These are phyloP conservation scores for Coranthus polyacanthus DNA, from an alignment of 2,797 vertebrate genomes.

Conservation along the genomic window DNA sequence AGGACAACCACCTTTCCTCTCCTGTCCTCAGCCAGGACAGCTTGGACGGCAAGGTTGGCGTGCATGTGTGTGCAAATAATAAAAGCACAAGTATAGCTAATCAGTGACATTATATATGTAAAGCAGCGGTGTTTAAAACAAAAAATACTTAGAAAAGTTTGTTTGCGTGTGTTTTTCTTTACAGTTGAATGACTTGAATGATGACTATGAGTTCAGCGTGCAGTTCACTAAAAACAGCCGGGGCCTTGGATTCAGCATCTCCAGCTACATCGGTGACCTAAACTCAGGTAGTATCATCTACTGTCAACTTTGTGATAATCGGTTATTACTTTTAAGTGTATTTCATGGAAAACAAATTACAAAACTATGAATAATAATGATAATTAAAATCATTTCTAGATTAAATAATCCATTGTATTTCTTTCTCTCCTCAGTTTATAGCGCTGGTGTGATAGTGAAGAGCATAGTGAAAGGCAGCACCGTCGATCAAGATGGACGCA, in stretches of 20 bases:
- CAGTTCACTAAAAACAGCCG: conserved; percentile 92
- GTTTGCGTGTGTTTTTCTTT: conserved; percentile 40
- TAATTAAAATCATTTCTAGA: too few relatives aligned
- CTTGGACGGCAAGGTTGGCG: conserved; percentile 65
- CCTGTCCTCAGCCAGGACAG: conserved; percentile 75
- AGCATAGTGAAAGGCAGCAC: conserved; percentile 93
- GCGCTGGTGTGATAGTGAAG: conserved; percentile 93
- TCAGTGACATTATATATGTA: background rate
- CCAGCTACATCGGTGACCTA: conserved; percentile 91
- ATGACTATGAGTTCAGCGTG: conserved; percentile 85
- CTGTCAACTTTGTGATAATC: background rate
- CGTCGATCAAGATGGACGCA: conserved; percentile 91
- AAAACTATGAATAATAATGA: background rate
- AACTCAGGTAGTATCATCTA: conserved; percentile 86
- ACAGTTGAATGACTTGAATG: conserved; percentile 77
- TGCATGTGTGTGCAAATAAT: background rate
- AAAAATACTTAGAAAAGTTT: background rate
- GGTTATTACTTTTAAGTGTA: background rate
- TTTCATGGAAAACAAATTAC: background rate
- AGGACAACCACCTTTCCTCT: conserved; percentile 80
- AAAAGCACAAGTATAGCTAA: background rate
- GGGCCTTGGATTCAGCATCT: conserved; percentile 93
- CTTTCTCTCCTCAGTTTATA: conserved; percentile 79
- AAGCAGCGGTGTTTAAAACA: background rate
- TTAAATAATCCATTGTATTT: conserved; percentile 1